phyloP scores from a whole-genome alignment of 1,140 invertebrate species.

The Lutraria rhynchaena region DNA sequence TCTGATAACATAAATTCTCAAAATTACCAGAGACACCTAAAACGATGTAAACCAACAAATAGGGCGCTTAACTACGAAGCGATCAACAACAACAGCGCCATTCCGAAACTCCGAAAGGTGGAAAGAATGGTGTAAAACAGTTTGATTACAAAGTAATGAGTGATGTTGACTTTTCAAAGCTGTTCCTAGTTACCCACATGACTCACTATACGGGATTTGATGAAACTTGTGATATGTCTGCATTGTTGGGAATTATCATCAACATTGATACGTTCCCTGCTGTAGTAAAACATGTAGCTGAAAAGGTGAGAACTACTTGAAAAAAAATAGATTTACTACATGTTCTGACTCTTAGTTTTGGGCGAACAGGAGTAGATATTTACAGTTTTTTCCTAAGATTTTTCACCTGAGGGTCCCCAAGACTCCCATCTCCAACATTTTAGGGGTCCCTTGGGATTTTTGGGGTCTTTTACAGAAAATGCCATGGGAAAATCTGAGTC shows the following conservation, averaged over 20 bases:
- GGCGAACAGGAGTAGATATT: not conserved
- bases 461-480: not conserved
- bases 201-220: slow-evolving; percentile 47
- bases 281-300: not conserved
- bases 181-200: slow-evolving; percentile 36
- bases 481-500: not conserved
- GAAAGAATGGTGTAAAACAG: not conserved
- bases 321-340: not conserved
- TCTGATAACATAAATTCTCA: slow-evolving; percentile 9
- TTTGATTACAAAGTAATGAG: slow-evolving; percentile 23
- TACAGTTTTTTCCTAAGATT: too few species aligned
- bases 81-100: slow-evolving; percentile 40
- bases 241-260: slow-evolving; percentile 33
- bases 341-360: not conserved
- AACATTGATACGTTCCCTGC: slow-evolving; percentile 38
- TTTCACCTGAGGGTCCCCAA: too few species aligned
- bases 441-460: not conserved
- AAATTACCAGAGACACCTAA: slow-evolving; percentile 8
- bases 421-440: too few species aligned
- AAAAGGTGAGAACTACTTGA: slow-evolving; percentile 1
- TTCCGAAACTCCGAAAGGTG: not conserved
- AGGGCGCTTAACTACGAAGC: slow-evolving; percentile 36
- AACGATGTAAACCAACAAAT: slow-evolving; percentile 14
- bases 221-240: slow-evolving; percentile 43
- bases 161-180: slow-evolving; percentile 43